Evolutionary conservation across 2,113 vertebrate species (phyloP), one percentile per base, ranked within the genome.

Genomic region (Mesitornis unicolor): DNA sequence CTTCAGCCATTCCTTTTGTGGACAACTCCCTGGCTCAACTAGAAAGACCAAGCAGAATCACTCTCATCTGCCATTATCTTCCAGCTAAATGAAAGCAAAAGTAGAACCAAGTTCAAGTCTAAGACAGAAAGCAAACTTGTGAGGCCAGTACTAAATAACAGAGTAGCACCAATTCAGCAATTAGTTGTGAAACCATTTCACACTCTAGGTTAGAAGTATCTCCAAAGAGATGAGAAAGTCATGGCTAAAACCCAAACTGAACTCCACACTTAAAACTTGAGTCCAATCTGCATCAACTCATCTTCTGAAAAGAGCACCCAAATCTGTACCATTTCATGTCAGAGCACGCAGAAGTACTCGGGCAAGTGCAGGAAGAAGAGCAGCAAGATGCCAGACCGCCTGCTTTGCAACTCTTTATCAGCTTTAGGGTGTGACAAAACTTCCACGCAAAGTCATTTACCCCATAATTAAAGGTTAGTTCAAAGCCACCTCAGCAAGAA

Each of bases 21-120:
- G 40, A n/a, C 40, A 79, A 16, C 75, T 91, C 36, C 83, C 87
- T 92, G 8, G 0, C 36, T 71, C 86, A 38, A 25, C 78, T 19
- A 13, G 64, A 74, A 40, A 3, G 81, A 29, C 31, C 16, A 71
- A n/a, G 28, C 77, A 65, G 60, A 64, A 47, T 11, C 50, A 5
- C 79, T 74, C 53, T 10, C 26, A 67, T 9, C 89, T 42, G 21
- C 60, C 50, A 33, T 59, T 40, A 70, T 4, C 56, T 81, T 54
- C 75, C 28, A 16, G 21, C 3, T 26, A 81, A 80, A 65, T 25
- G 87, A 94, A 91, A 96, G 87, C 73, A 80, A 90, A 86, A 93
- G 91, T 3, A 57, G 29, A 95, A 70, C 14, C 54, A 16, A 45
- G 50, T 67, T 59, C 17, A 45, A n/a, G 33, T 21, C 83, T 28